Evolutionary conservation across 2,113 vertebrate genomes (phyloP).

Genomic region (Baryphthengus martii): DNA sequence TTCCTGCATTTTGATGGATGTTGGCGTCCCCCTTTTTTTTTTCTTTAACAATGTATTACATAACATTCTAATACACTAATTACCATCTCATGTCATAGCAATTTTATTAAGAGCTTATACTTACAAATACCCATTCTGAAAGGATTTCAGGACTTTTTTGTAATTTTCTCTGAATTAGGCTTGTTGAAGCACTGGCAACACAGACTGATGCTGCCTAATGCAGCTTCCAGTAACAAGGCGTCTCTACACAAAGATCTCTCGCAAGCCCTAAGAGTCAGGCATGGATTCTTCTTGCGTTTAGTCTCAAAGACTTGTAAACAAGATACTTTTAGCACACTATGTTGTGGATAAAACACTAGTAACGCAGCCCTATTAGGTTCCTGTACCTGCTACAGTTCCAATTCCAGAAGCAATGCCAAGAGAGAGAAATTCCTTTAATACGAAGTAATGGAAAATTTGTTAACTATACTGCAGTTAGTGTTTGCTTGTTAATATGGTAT

Average conservation of each 20-base stretch:
- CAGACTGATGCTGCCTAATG: background rate
- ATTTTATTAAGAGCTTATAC: constrained; percentile 47
- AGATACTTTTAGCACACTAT: constrained; percentile 13
- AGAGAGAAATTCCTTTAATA: constrained; percentile 42
- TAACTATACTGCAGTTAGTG: constrained; percentile 49
- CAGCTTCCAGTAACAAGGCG: constrained; percentile 16
- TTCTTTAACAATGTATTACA: constrained; percentile 43
- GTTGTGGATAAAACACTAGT: background rate
- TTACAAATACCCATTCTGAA: constrained; percentile 18
- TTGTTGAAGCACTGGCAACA: background rate
- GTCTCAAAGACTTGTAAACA: constrained; percentile 55
- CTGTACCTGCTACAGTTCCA: background rate
- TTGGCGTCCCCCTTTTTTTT: background rate
- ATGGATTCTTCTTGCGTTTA: constrained; percentile 34
- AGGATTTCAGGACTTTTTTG: background rate
- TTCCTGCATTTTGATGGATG: background rate
- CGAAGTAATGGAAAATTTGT: constrained; percentile 45
- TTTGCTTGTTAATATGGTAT: constrained; percentile 37
- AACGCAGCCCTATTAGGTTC: constrained; percentile 1
- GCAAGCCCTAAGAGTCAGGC: background rate
- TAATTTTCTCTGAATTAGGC: background rate
- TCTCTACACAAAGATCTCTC: background rate
- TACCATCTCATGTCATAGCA: constrained; percentile 31
- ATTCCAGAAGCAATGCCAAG: constrained; percentile 28
- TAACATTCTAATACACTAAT: constrained; percentile 56